Conservation (phyloP, 2,797 vertebrate genomes). For the Poecilia wingei region DNA sequence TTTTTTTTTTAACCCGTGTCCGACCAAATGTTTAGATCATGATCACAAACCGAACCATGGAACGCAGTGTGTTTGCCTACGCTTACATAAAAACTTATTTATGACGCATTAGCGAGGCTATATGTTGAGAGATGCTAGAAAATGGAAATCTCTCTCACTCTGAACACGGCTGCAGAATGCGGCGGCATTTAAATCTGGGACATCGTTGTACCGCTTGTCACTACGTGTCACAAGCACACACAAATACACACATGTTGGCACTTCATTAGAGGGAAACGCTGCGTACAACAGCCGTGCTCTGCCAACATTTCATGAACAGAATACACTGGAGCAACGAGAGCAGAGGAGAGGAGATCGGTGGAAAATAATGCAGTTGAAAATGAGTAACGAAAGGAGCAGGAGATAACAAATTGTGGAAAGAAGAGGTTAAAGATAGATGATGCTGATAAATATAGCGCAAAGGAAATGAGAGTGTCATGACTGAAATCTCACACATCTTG, state of each 20-base stretch:
- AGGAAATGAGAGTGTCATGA: neutral
- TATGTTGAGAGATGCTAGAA: conserved; percentile 26
- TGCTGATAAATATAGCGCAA: neutral
- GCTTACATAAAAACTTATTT: neutral
- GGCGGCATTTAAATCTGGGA: conserved; percentile 63
- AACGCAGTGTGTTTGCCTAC: conserved; percentile 1
- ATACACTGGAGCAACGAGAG: conserved; percentile 21
- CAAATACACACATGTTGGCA: conserved; percentile 44
- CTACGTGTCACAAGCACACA: conserved; percentile 28
- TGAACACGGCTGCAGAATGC: conserved; percentile 44
- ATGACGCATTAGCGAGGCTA: conserved; percentile 5
- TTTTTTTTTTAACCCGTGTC: too few relatives aligned
- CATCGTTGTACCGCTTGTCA: conserved; percentile 46
- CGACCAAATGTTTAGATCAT: neutral
- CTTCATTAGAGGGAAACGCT: conserved; percentile 64
- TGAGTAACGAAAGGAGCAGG: neutral
- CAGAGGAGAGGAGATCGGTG: neutral
- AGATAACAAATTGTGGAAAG: conserved; percentile 1
- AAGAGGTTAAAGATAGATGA: neutral
- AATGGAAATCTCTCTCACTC: conserved; percentile 8
- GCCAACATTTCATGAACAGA: conserved; percentile 56
- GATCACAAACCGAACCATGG: neutral
- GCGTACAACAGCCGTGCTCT: conserved; percentile 52
- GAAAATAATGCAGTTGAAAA: conserved; percentile 1
- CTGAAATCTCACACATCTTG: neutral